phyloP scores from a whole-genome alignment of 1,140 invertebrate species.

The Drosophila kohkoa region DNA sequence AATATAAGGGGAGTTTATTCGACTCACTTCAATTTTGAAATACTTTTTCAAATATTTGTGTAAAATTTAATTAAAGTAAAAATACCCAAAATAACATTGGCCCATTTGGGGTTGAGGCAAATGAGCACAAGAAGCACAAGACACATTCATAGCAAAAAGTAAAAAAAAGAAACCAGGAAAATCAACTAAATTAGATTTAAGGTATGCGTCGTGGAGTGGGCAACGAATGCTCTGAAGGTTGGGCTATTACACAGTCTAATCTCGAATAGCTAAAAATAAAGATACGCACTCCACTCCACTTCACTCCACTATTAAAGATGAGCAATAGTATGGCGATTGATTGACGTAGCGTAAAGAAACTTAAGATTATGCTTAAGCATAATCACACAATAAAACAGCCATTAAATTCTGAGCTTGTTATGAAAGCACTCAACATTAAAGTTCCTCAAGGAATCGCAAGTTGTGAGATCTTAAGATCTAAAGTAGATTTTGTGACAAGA shows the following conservation, averaged over 20 bases:
- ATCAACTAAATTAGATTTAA: constrained; percentile 21
- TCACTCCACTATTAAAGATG: not conserved
- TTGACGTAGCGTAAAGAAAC: not conserved
- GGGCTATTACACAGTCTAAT: not conserved
- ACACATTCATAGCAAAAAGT: too few species aligned
- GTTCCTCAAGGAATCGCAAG: too few species aligned
- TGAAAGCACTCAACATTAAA: too few species aligned
- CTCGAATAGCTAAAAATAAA: not conserved
- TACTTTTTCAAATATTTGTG: constrained; percentile 69
- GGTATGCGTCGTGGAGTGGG: constrained; percentile 5
- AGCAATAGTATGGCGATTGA: not conserved
- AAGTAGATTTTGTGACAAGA: too few species aligned
- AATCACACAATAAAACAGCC: not conserved
- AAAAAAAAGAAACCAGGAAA: not conserved
- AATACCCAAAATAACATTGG: constrained; percentile 64
- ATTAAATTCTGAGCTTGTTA: not conserved
- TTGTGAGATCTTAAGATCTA: too few species aligned
- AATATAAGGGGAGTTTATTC: not conserved
- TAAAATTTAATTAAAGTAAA: constrained; percentile 79
- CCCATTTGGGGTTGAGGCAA: not conserved
- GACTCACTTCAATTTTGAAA: constrained; percentile 60
- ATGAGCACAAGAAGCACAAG: not conserved
- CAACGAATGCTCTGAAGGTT: not conserved
- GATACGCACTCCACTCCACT: not conserved
- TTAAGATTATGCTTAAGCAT: not conserved